Evolutionary conservation across 2,888 invertebrate species (phyloP), one percentile per base, ranked within the genome.

Genomic region (Apamea epomidion): DNA sequence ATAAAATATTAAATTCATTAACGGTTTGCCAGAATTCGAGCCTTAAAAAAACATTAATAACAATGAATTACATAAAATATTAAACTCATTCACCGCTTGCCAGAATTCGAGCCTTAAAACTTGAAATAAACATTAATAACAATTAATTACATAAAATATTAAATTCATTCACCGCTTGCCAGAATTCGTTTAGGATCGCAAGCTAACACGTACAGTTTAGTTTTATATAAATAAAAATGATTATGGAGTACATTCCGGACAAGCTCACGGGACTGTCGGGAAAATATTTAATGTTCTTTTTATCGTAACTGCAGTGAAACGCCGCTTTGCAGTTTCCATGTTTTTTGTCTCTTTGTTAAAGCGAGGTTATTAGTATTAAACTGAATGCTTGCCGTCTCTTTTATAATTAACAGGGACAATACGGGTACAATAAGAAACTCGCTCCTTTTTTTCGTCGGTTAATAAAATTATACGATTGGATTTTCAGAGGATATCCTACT

Each of bases 261-360:
- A 48, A 79, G 32, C 42, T 70, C 68, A 7, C 37, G n/a, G 29
- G 21, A 32, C 37, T 51, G 69, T 25, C 32, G 21, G 12, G 21
- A 48, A 77, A 65, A 65, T 42, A 60, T 84, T 60, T 70, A 70
- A 81, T 84, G 67, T 8, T 58, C 58, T 65, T 81, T 81, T 70
- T 70, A 60, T 58, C 7, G 58, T 45, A 32, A 79, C 64, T 78
- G 48, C 48, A 70, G 48, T 65, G 21, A 70, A 81, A 60, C 37
- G 32, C 37, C 48, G 29, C 48, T 58, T 18, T 60, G 42, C 65
- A 29, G 69, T 69, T 37, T 54, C 29, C 18, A 32, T 42, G 48
- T 4, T 79, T 84, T 67, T 79, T 51, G 2, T 51, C 18, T 10
- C 10, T 48, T 60, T 79, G 37, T 65, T 16, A 25, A 29, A 68